These are phyloP conservation scores for Bubo bubo DNA, from an alignment of 2,113 vertebrate genomes.

Conservation along the genomic window DNA sequence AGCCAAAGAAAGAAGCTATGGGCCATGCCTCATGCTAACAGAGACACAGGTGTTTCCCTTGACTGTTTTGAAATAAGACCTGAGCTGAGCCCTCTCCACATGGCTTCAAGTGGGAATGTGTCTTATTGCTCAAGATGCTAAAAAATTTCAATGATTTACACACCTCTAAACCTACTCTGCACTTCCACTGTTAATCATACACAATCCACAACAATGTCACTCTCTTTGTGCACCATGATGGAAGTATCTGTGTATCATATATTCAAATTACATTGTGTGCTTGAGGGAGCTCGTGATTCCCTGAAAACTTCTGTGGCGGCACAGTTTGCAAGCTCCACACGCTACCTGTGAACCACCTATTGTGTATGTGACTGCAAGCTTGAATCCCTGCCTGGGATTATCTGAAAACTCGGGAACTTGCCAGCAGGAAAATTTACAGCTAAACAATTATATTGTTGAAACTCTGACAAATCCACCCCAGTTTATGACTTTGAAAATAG, in stretches of 20 bases:
- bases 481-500: slow-evolving; percentile 70
- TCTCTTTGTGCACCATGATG: neutral
- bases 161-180: neutral
- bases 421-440: slow-evolving; percentile 63
- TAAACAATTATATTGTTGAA: slow-evolving; percentile 74
- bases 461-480: slow-evolving; percentile 63
- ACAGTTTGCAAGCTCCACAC: neutral
- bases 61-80: slow-evolving; percentile 26
- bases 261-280: slow-evolving; percentile 51
- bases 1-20: slow-evolving; percentile 3
- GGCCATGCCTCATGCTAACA: neutral
- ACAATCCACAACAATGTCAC: slow-evolving; percentile 20
- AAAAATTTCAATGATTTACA: slow-evolving; percentile 20
- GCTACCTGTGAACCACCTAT: neutral
- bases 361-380: slow-evolving; percentile 42
- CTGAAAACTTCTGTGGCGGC: slow-evolving; percentile 21
- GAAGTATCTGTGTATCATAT: slow-evolving; percentile 1
- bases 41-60: slow-evolving; percentile 22
- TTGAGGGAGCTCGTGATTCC: neutral
- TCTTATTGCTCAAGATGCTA: slow-evolving; percentile 1
- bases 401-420: slow-evolving; percentile 56
- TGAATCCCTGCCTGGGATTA: slow-evolving; percentile 62
- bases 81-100: neutral
- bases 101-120: neutral
- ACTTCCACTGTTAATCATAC: neutral